A percentile compares a stretch with the other conserved stretches of the same genome.
These are phyloP conservation scores for Venturia canescens DNA, from an alignment of 1,140 invertebrate genomes.

Conservation along the genomic window DNA sequence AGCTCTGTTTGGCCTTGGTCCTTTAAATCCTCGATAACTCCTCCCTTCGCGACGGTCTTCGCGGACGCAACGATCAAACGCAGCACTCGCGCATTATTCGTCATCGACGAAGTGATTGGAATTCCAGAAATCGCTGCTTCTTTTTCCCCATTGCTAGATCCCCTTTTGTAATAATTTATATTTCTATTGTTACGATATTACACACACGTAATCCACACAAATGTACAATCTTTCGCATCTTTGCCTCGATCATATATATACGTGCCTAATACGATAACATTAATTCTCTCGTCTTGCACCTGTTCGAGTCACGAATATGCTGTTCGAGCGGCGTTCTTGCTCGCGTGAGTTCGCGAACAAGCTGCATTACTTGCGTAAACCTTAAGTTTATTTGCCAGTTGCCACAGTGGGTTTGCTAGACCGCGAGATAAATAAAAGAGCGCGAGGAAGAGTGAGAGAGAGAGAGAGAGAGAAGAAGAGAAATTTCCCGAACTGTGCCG, in stretches of 20 bases:
- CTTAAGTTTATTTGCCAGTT: not conserved
- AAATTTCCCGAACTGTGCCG: constrained; percentile 27
- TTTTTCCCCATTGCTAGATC: too few species aligned
- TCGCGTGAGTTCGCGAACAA: constrained; percentile 2
- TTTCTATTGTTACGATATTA: too few species aligned
- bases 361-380: not conserved
- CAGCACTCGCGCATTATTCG: too few species aligned
- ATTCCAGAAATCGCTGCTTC: too few species aligned
- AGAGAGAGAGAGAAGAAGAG: not conserved
- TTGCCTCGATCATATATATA: not conserved
- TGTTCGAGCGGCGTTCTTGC: not conserved
- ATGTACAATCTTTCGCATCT: not conserved
- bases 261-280: not conserved
- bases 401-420: not conserved
- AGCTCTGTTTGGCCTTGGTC: too few species aligned
- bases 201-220: not conserved
- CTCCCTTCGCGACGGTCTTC: too few species aligned
- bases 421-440: not conserved
- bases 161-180: too few species aligned
- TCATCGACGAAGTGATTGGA: too few species aligned
- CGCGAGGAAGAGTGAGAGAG: not conserved
- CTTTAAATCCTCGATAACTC: too few species aligned
- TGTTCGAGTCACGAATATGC: not conserved
- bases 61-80: too few species aligned
- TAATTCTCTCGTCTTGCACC: not conserved